Base-by-base conservation (phyloP, 2,113 vertebrate genomes). In the Oryzias woworae region DNA sequence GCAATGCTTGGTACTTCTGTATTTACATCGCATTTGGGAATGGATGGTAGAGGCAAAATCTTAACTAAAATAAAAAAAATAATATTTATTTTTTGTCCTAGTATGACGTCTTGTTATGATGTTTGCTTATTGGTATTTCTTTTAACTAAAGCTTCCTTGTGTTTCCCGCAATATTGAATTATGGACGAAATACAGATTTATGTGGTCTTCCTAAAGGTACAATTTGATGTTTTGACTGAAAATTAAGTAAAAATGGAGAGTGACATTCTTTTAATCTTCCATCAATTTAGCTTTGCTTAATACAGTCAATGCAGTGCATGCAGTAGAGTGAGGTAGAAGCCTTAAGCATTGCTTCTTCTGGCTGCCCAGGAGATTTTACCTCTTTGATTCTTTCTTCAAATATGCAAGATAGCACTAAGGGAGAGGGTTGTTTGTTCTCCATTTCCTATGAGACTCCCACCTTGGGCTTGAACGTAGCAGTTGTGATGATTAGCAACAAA, bases 301-400 rank as follows among this genome's bases (percentile, higher is more conserved):
- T 78, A 68, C 42, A 62, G 59, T 81, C 81, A 86, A 89, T 71
- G 20, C 20, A 20, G 20, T 20, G 75, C 55, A 65, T 61, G 54
- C 48, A 8, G 66, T 61, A 67, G 62, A 69, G 62, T 58, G 67
- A 67, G 75, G 63, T 61, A 58, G 66, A 64, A 55, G 83, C 79
- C 83, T 83, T 77, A 62, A 82, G 82, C 80, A 16, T 58, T 57
- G 26, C 78, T 75, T 78, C 82, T 80, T 65, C 52, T 70, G 66
- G 67, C 77, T 73, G 83, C 84, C 79, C 87, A 74, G 57, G 84
- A 88, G 85, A 88, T 82, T 79, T 77, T 84, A 73, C 72, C 78
- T 88, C 87, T 90, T 87, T 90, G 87, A 88, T 89, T 88, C 83
- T 86, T 86, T 86, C 88, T 88, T 90, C 85, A 89, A 89, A 90